Evolutionary conservation across 2,888 invertebrate species (phyloP).

Genomic region (Lissonota sp.): DNA sequence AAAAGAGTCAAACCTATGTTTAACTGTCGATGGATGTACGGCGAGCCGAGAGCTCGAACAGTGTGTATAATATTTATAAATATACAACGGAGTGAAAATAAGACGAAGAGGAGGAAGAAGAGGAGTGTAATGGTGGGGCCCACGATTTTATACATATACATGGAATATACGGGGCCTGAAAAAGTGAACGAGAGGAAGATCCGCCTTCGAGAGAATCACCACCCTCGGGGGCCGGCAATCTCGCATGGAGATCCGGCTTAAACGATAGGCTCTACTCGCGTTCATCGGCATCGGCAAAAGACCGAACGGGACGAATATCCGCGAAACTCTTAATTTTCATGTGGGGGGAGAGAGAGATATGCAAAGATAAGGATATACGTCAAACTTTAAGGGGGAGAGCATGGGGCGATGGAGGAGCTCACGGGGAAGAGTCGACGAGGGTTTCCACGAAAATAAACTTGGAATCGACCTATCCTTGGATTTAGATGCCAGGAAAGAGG

Average conservation of each 20-base stretch:
- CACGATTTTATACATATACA: conserved; percentile 11
- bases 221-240: conserved; percentile 80
- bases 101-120: conserved; percentile 32
- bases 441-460: conserved; percentile 82
- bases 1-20: conserved; percentile 51
- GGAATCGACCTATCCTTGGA: conserved; percentile 65
- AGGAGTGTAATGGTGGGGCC: conserved; percentile 62
- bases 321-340: conserved; percentile 82
- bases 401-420: conserved; percentile 28
- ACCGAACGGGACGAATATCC: conserved; percentile 49
- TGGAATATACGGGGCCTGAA: conserved; percentile 37
- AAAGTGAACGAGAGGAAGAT: conserved; percentile 59
- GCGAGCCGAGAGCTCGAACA: conserved; percentile 44
- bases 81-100: not conserved
- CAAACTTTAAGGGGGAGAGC: conserved; percentile 20
- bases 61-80: not conserved
- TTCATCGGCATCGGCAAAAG: conserved; percentile 71
- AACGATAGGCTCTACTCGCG: conserved; percentile 81
- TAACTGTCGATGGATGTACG: conserved; percentile 47
- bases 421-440: conserved; percentile 60
- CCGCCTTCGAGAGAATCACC: conserved; percentile 66
- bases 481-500: conserved; percentile 41
- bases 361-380: conserved; percentile 65
- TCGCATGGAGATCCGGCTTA: conserved; percentile 83
- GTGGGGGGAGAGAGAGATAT: conserved; percentile 62